Conservation (phyloP, 2,797 vertebrate genomes). For the Scarus forsteni region DNA sequence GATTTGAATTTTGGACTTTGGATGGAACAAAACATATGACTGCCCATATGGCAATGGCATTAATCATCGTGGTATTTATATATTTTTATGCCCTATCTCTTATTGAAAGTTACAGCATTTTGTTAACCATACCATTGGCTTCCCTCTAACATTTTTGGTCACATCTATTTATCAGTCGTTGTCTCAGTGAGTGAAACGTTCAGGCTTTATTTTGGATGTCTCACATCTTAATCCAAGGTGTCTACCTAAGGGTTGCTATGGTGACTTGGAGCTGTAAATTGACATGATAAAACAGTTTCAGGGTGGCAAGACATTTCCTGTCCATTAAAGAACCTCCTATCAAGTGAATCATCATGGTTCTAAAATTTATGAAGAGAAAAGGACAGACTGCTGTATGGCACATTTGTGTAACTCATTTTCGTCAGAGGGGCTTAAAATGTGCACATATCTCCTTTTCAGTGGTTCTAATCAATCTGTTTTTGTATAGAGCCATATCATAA, state of each 20-base stretch:
- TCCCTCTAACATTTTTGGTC: background rate
- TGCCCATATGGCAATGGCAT: no score
- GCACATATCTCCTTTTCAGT: background rate
- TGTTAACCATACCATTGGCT: background rate
- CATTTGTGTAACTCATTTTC: background rate
- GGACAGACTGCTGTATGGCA: background rate
- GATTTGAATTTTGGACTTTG: no score
- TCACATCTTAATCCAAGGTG: constrained; percentile 41
- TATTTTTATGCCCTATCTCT: no score
- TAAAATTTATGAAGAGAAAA: background rate
- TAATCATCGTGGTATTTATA: no score
- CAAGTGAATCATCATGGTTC: background rate
- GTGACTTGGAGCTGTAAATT: constrained; percentile 49
- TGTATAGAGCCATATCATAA: no score
- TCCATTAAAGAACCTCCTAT: background rate
- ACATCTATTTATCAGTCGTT: background rate
- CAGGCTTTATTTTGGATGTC: constrained; percentile 30
- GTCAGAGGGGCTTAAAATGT: background rate
- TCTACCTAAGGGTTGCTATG: constrained; percentile 60
- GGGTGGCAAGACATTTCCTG: constrained; percentile 18
- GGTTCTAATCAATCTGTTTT: background rate
- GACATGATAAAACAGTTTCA: constrained; percentile 37
- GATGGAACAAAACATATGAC: no score
- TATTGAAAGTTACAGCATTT: background rate
- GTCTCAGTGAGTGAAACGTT: constrained; percentile 19